These are phyloP conservation scores for Morelia viridis DNA, from an alignment of 2,797 vertebrate species.

Conservation along the genomic window DNA sequence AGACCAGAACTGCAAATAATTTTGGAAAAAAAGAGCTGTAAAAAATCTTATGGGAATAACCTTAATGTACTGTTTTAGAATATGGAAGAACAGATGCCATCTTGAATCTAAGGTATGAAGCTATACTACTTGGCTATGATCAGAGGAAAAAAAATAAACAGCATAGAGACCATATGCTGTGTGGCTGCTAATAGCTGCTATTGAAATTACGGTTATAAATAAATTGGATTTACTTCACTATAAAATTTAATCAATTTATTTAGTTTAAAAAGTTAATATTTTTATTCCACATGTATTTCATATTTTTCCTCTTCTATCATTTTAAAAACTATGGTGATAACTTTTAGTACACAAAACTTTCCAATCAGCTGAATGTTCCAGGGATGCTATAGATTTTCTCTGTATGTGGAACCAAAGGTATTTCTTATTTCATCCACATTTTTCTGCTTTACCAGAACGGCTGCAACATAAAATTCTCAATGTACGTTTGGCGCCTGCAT, in stretches of 20 bases:
- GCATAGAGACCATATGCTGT: background rate
- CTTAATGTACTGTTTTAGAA: background rate
- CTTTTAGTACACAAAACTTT: no score
- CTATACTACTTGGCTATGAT: background rate
- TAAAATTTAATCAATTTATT: no score
- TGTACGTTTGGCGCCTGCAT: background rate
- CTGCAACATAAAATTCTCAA: background rate
- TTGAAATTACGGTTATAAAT: background rate
- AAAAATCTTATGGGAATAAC: background rate
- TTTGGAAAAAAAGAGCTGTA: background rate
- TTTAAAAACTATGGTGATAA: no score
- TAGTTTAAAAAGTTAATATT: no score
- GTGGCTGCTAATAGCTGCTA: background rate
- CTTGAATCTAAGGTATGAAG: background rate
- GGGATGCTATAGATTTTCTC: background rate
- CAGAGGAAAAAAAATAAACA: background rate
- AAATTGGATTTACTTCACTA: no score
- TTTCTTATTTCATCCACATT: background rate
- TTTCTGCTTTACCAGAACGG: no score
- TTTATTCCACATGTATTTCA: no score
- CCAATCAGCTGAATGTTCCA: background rate
- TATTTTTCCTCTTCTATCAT: no score
- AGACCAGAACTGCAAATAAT: background rate
- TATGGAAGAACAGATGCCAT: background rate
- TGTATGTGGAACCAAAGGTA: background rate